phyloP scores from a whole-genome alignment of 2,797 vertebrate genomes.

The Pygocentrus nattereri region DNA sequence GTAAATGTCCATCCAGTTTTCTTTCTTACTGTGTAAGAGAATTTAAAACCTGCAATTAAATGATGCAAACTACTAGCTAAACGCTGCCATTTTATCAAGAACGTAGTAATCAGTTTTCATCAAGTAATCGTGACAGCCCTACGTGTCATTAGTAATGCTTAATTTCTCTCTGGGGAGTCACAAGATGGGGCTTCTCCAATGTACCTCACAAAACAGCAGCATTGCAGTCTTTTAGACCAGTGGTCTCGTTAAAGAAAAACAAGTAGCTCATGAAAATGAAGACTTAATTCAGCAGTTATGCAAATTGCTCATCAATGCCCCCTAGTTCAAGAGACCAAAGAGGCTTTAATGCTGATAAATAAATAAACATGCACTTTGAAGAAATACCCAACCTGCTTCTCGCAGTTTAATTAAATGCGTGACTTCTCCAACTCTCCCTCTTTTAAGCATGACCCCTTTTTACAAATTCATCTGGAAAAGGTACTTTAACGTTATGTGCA shows the following conservation, averaged over 20 bases:
- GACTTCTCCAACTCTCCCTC: not conserved
- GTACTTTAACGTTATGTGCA: not conserved
- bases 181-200: not conserved
- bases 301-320: not conserved
- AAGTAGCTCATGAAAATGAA: not conserved
- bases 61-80: no score
- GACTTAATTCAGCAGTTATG: not conserved
- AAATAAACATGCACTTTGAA: not conserved
- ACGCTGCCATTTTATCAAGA: no score
- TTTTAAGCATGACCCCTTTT: conserved; percentile 7
- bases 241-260: not conserved
- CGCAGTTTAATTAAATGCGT: not conserved
- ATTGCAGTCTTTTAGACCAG: not conserved
- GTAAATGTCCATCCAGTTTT: no score
- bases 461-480: conserved; percentile 5
- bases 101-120: no score
- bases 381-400: not conserved
- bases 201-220: not conserved
- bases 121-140: not conserved
- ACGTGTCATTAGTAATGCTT: not conserved
- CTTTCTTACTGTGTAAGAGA: no score
- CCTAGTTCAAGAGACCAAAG: no score
- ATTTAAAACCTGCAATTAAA: no score
- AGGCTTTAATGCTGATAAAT: not conserved
- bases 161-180: not conserved